phyloP scores from a whole-genome alignment of 30 jellyfish, hydroid and myxozoan species.

The Hydra vulgaris region DNA sequence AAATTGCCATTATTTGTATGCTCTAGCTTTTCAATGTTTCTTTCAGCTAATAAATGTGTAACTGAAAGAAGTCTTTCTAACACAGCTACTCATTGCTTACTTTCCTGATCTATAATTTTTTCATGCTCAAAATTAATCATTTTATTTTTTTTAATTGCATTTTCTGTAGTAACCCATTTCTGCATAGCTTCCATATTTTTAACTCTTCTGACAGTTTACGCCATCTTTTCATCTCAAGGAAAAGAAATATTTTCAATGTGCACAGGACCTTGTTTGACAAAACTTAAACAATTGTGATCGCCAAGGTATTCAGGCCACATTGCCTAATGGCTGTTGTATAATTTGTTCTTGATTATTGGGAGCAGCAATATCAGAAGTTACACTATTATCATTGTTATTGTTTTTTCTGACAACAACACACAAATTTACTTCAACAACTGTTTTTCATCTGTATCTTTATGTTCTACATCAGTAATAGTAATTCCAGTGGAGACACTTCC shows the following conservation, averaged over 20 bases:
- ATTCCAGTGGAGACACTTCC: background rate
- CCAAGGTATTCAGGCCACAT: background rate
- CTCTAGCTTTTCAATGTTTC: too few relatives aligned
- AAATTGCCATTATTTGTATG: too few relatives aligned
- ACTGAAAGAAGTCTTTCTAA: background rate
- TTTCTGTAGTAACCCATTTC: background rate
- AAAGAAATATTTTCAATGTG: background rate
- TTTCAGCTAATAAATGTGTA: too few relatives aligned
- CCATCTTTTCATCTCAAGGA: background rate
- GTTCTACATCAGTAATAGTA: background rate
- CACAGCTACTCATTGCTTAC: background rate
- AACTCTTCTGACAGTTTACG: background rate
- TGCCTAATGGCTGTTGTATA: background rate
- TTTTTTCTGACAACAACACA: background rate
- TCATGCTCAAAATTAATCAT: background rate
- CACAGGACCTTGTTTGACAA: background rate
- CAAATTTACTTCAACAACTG: background rate
- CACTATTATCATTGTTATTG: background rate
- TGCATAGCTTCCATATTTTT: background rate
- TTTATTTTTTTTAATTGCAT: background rate
- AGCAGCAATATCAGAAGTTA: background rate
- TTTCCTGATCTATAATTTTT: background rate
- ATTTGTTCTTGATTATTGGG: background rate
- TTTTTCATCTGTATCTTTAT: background rate
- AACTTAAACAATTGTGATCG: background rate